phyloP scores from a whole-genome alignment of 2,113 vertebrate genomes.

The Sylvietta virens region DNA sequence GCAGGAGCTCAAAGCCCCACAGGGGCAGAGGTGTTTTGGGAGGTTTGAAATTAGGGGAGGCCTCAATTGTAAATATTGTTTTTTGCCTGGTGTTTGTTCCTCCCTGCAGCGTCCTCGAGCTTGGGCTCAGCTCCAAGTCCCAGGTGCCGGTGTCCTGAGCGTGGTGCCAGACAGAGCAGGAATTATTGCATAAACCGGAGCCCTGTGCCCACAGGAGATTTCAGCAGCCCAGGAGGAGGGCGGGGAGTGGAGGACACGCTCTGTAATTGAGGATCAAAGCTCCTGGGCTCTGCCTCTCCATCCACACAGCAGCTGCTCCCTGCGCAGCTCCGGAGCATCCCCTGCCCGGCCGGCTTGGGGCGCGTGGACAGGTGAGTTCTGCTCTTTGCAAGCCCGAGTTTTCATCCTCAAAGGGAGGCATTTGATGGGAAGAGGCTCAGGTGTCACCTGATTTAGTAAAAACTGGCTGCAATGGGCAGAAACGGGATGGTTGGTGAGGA shows the following conservation, averaged over 20 bases:
- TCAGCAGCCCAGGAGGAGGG: not conserved
- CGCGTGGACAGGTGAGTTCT: not conserved
- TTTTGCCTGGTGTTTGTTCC: not conserved
- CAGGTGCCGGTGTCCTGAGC: not conserved
- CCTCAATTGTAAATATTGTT: not conserved
- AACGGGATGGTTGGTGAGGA: not conserved
- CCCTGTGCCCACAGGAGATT: not conserved
- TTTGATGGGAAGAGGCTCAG: not conserved
- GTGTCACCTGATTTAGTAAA: not conserved
- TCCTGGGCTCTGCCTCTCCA: not conserved
- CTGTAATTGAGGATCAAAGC: constrained; percentile 41
- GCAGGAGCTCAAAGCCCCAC: not conserved
- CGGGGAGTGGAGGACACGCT: not conserved
- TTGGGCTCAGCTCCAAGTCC: not conserved
- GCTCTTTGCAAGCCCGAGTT: fast-evolving
- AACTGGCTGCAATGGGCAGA: not conserved
- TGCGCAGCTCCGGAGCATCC: not conserved
- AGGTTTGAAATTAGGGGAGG: not conserved
- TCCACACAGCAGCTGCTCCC: not conserved
- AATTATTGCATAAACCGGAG: not conserved
- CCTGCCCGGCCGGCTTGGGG: not conserved
- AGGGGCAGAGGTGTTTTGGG: not conserved
- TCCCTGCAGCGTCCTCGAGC: not conserved
- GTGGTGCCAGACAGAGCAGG: not conserved
- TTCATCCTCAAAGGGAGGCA: fast-evolving